Evolutionary conservation across 2,888 invertebrate species (phyloP).

Genomic region (Tetropium fuscum): DNA sequence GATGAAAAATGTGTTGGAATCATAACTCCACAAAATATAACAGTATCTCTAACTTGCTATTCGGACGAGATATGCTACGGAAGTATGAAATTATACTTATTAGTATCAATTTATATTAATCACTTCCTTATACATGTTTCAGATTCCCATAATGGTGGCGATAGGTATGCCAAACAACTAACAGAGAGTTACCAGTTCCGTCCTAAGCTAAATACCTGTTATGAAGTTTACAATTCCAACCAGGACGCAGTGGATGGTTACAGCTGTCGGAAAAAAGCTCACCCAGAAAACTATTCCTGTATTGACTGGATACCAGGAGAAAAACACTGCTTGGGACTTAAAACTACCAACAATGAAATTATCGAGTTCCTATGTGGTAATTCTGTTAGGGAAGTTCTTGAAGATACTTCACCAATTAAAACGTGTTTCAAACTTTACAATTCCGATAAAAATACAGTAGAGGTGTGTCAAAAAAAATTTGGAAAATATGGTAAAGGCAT

Average conservation of each 20-base stretch:
- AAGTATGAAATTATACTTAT: no score
- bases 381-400: not conserved
- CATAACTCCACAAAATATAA: not conserved
- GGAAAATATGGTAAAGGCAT: not conserved
- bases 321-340: not conserved
- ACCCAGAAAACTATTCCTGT: not conserved
- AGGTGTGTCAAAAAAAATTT: not conserved
- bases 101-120: no score
- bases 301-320: not conserved
- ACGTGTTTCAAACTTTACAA: not conserved
- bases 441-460: not conserved
- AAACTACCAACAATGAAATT: not conserved
- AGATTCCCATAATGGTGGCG: no score
- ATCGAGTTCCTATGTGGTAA: not conserved
- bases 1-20: conserved; percentile 15
- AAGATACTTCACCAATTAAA: no score
- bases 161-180: not conserved
- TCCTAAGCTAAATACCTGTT: not conserved
- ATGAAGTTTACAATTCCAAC: not conserved
- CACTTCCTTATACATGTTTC: no score
- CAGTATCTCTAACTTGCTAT: conserved; percentile 3
- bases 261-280: not conserved
- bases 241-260: not conserved
- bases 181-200: not conserved
- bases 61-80: not conserved